Evolutionary conservation across 2,797 vertebrate species (phyloP), one percentile per base, ranked within the genome.

Genomic region (Adelosebastes latens): DNA sequence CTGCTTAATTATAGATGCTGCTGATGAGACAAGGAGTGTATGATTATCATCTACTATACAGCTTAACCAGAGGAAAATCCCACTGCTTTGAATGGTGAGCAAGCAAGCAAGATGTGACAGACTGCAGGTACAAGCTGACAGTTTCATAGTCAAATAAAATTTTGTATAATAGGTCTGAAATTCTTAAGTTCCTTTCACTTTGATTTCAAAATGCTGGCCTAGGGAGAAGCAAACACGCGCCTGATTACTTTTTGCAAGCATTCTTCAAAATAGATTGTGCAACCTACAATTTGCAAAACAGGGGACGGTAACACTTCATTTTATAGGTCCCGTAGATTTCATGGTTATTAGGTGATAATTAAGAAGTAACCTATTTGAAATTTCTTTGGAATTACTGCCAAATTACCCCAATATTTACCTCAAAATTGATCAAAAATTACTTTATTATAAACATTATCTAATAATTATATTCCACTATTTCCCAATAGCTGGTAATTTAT

Each of bases 1-100:
- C 89, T 88, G 77, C 53, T 81, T 85, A 74, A 89, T 90, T 85
- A 88, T 82, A 85, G 72, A 84, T 84, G 71, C 68, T 85, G 90
- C 76, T 91, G 82, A 83, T 83, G 71, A 87, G 36, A 87, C 75
- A 82, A 83, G 32, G 62, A 76, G 72, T 55, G 34, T 80, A 49
- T 77, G 82, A 87, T 82, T 88, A 88, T 89, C 62, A 83, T 77
- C 78, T 49, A 60, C 71, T 66, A 39, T 58, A 29, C 67, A 69
- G 78, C 18, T 86, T 75, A 81, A 68, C 64, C 3, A 75, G 56
- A 84, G 64, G 34, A 76, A 59, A 62, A 71, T 72, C 62, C 49
- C 8, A 13, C 32, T 61, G 69, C 55, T 25, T 29, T 65, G 52
- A 83, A 62, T 72, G 49, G 62, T 14, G 71, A 22, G 22, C 36